Base-by-base conservation (phyloP, 2,888 invertebrate genomes). In the Phyto melanocephala region DNA sequence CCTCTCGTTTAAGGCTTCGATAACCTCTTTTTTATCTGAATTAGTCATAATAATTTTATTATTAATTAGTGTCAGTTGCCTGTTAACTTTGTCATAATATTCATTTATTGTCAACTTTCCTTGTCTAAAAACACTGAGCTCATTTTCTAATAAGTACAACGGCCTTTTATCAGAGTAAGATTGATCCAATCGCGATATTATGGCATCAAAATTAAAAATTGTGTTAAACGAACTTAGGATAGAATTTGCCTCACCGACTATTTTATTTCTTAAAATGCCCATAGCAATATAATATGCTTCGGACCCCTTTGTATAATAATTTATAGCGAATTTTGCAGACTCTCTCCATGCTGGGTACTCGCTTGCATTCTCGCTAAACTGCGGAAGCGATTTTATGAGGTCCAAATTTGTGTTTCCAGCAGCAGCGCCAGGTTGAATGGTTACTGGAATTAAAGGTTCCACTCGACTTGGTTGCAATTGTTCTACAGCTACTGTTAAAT, bases 51-150 rank as follows among this genome's bases (percentile, higher is more conserved):
- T 54, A 45, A 72, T 75, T 40, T 85, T 85, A 45, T 84, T 83
- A 17, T 78, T 77, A 35, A 83, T 80, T 13, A 78, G 58, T 5
- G 79, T 78, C 42, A 83, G 54, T 20, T 80, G 50, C 50, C 80
- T 80, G 42, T 85, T 79, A 7, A 81, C 82, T 15, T 10, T 45
- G 47, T 85, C 71, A 17, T 84, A 82, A 24, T 76, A 85, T 17
- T 84, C 76, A 22, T 24, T 40, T 20, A 84, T 75, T n/a, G 80
- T 65, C 37, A 85, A 40, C 22, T 71, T 78, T 15, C 74, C 72
- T 65, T 81, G 83, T 50, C 85, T 22, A 28, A 86, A 68, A 80
- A 86, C 63, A 63, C 81, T 74, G 17, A 82, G 22, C 52, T 85
- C 76, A 50, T 81, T 83, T 65, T 84, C 77, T 15, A 81, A 40